phyloP scores from a whole-genome alignment of 2,113 vertebrate genomes.

The Marmota flaviventris region DNA sequence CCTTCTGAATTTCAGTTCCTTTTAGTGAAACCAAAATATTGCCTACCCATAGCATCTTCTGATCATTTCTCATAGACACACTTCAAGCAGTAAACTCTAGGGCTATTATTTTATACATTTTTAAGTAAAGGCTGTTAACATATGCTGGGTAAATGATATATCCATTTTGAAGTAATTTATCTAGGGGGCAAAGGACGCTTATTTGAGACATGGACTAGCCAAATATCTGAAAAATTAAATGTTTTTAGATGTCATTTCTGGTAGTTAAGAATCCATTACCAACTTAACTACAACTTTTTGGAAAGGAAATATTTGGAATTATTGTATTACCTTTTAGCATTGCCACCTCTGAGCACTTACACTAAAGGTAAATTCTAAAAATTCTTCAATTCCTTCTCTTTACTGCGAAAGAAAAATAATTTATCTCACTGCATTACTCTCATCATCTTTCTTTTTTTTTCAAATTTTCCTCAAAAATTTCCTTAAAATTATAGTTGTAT shows the following conservation, averaged over 20 bases:
- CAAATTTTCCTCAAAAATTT: not conserved
- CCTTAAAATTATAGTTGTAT: not conserved
- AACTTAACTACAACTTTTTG: not conserved
- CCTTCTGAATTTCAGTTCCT: not conserved
- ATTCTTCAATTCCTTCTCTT: not conserved
- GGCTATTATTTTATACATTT: not conserved
- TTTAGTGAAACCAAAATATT: not conserved
- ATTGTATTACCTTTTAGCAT: not conserved
- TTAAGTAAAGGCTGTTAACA: not conserved
- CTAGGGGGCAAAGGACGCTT: not conserved
- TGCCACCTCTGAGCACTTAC: not conserved
- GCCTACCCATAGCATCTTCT: not conserved
- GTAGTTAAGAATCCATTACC: not conserved
- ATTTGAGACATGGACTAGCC: not conserved
- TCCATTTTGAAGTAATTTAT: not conserved
- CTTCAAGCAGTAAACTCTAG: not conserved
- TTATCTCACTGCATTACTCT: not conserved
- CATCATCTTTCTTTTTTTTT: not conserved
- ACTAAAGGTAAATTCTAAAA: not conserved
- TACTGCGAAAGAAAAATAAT: not conserved
- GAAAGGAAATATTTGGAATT: not conserved
- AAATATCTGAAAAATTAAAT: not conserved
- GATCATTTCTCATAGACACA: not conserved
- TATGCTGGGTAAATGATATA: not conserved
- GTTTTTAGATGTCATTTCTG: not conserved